Evolutionary conservation across 2,888 invertebrate genomes (phyloP).

Genomic region (Schizotus pectinicornis): DNA sequence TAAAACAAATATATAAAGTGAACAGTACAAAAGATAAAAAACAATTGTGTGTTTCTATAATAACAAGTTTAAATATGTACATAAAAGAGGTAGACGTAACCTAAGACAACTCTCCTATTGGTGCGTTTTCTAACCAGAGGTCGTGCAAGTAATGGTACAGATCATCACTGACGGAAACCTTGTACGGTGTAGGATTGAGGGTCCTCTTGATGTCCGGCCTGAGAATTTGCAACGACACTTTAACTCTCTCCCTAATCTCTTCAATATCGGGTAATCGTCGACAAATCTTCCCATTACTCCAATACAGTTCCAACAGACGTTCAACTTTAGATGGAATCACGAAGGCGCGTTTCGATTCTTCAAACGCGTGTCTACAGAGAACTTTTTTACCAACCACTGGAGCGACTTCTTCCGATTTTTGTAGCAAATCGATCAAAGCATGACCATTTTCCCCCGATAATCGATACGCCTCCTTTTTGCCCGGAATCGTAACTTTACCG

Average conservation of each 20-base stretch:
- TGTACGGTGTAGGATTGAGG: constrained; percentile 98
- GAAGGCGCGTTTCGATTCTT: constrained; percentile 94
- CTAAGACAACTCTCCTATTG: constrained; percentile 92
- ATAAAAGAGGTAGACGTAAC: no score
- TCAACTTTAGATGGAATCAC: constrained; percentile 91
- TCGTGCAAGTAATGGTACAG: constrained; percentile 95
- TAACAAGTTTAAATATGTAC: no score
- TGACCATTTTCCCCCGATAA: constrained; percentile 79
- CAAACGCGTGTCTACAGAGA: constrained; percentile 94
- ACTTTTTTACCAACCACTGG: constrained; percentile 82
- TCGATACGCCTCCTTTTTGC: constrained; percentile 82
- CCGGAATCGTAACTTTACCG: constrained; percentile 97
- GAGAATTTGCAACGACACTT: constrained; percentile 78
- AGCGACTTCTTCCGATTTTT: constrained; percentile 77
- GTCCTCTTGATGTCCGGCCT: constrained; percentile 93
- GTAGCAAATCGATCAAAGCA: constrained; percentile 89
- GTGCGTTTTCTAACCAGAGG: constrained; percentile 96
- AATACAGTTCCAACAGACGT: constrained; percentile 80
- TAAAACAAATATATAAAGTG: no score
- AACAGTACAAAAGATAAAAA: no score
- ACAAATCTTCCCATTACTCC: constrained; percentile 81
- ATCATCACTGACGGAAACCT: constrained; percentile 92
- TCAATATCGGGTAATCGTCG: constrained; percentile 72
- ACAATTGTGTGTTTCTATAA: no score
- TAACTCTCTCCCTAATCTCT: constrained; percentile 79